Base-by-base conservation (phyloP, 92 coral and sea anemone genomes). In the Umimayanthus kanabou region DNA sequence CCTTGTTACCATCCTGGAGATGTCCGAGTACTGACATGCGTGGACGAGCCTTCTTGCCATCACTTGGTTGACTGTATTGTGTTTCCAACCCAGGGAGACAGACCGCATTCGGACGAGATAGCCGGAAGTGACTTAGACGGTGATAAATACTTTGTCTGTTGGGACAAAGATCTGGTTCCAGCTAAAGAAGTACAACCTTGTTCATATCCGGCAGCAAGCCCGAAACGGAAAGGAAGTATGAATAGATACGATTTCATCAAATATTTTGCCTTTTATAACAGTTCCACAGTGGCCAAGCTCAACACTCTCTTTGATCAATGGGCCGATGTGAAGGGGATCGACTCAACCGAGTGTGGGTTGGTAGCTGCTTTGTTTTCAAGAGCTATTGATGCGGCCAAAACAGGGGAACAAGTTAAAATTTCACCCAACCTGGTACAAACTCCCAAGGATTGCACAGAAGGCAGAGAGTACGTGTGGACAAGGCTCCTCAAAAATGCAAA, bases 41-140 rank as follows among this genome's bases (percentile, higher is more conserved):
- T 81, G 39, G 97, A 94, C 85, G 78, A 58, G 26, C 93, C 92
- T 39, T 91, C 39, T 14, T 90, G 93, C 61, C 89, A 45, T 49
- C 98, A 95, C 75, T 90, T 95, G 20, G 97, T 95, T 8, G 98
- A 95, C 92, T 95, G 98, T 70, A 87, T 95, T 74, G 98, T 95
- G 86, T 95, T 95, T 79, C 98, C 98, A 76, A 94, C 96, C 10
- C 69, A 89, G 14, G 98, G 98, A n/a, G 72, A 76, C 33, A 71
- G 98, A 70, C 98, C 98, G 6, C 98, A 95, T 74, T 83, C 98
- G 5, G 98, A 95, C 81, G 98, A 95, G 86, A 95, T 95, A 42
- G 98, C 98, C 22, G 98, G 98, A 29, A 94, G 97, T 76, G 98
- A 95, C 86, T 91, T 95, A 4, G 98, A 95, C 74, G 98, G 98